These are phyloP conservation scores for Epinephelus cyanopodus DNA, from an alignment of 2,113 vertebrate genomes.

Conservation along the genomic window DNA sequence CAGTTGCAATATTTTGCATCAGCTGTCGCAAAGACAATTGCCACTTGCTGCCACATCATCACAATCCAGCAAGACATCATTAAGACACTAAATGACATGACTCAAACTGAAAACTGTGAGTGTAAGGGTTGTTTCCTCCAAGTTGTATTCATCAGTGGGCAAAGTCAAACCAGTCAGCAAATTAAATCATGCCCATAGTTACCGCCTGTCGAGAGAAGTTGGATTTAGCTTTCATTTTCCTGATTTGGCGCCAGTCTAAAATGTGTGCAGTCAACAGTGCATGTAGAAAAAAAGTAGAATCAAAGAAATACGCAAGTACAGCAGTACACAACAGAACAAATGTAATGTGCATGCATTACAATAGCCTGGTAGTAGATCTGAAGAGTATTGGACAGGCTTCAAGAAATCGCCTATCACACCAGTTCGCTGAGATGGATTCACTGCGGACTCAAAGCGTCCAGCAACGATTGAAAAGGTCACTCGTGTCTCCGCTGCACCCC, in stretches of 20 bases:
- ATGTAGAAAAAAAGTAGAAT: background rate
- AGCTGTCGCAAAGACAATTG: constrained; percentile 1
- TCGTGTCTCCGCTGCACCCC: constrained; percentile 61
- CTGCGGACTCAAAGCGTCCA: constrained; percentile 75
- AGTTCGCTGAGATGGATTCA: constrained; percentile 83
- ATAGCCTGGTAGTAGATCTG: constrained; percentile 67
- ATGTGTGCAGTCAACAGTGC: background rate
- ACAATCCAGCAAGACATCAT: constrained; percentile 7
- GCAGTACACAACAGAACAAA: constrained; percentile 46
- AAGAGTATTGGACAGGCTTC: constrained; percentile 70
- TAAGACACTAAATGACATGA: constrained; percentile 8
- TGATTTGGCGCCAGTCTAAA: background rate
- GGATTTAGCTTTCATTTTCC: background rate
- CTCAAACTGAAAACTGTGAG: constrained; percentile 7
- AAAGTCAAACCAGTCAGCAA: background rate
- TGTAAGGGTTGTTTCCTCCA: background rate
- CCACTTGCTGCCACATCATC: constrained; percentile 1
- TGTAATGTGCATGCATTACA: constrained; percentile 79
- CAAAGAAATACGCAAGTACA: background rate
- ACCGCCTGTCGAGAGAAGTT: background rate
- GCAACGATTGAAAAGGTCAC: constrained; percentile 79
- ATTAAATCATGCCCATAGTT: background rate
- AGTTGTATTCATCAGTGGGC: background rate
- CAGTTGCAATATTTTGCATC: constrained; percentile 49
- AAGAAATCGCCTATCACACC: constrained; percentile 79